Evolutionary conservation across 2,797 vertebrate genomes (phyloP), one percentile per base, ranked within the genome.

Genomic region (Eulemur rubriventer): DNA sequence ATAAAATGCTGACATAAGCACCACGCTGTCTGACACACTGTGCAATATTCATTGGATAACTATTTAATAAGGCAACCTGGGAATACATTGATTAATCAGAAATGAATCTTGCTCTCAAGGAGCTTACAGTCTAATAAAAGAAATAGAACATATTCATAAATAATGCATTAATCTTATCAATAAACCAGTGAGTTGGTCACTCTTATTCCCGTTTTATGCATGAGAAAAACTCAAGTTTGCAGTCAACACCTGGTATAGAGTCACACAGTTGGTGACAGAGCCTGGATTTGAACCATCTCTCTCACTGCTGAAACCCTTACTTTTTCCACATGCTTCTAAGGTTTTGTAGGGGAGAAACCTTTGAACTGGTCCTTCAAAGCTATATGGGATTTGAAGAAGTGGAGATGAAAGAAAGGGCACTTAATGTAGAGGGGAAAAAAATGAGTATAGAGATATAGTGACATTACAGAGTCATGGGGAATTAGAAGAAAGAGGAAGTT

Each of bases 401-500:
- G 50, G 70, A 92, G n/a, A 69, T 52, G 17, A 80, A 91, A 65
- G 30, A 57, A 92, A 83, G 46, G 14, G 13, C 20, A 26, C 10
- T 57, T 69, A 38, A 59, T 18, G 5, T 26, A 65, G 48, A 72
- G 18, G n/a, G 33, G 7, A 7, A 22, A 17, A 28, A 80, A 41
- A 28, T 67, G 26, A 33, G 4, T 5, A 24, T 2, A 35, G 57
- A n/a, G 13, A 43, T 24, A 7, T 8, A 20, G 7, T 12, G 33
- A 18, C 28, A 35, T 9, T 30, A 26, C 4, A 43, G 46, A 83
- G 30, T 35, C 48, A 43, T 52, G 52, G 41, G 41, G 30, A 52
- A 41, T 67, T 57, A 41, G 28, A 94, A 91, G 70, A 33, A 97
- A 94, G 61, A 67, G 72, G 86, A 97, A 78, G 72, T 72, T 67